These are phyloP conservation scores for Phylloscopus collybita DNA, from an alignment of 2,797 vertebrate genomes.

Conservation along the genomic window DNA sequence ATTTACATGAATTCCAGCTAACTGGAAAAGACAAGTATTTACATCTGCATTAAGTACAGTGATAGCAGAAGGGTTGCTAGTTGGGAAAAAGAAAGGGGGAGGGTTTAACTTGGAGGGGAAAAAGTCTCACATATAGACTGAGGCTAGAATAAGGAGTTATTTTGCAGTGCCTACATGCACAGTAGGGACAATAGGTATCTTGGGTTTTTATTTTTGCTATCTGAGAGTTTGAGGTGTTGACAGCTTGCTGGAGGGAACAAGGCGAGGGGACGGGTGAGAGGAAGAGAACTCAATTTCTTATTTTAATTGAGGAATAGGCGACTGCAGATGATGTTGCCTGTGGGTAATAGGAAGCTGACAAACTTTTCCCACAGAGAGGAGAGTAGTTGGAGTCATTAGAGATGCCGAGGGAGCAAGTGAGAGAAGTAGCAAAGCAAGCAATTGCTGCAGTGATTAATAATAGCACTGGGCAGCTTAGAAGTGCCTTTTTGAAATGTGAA, in stretches of 20 bases:
- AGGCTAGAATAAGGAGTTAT: not conserved
- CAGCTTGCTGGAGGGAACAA: conserved; percentile 20
- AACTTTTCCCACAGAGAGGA: not conserved
- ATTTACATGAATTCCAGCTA: not conserved
- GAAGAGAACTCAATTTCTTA: not conserved
- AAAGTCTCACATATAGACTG: not conserved
- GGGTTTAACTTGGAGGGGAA: not conserved
- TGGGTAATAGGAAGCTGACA: not conserved
- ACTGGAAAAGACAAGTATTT: not conserved
- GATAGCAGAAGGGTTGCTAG: not conserved
- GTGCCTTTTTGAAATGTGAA: not conserved
- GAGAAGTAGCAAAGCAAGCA: not conserved
- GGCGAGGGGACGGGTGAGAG: not conserved
- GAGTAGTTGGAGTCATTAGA: not conserved
- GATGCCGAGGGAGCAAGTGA: not conserved
- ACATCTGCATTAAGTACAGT: not conserved
- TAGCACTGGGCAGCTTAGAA: not conserved
- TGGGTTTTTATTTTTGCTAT: not conserved
- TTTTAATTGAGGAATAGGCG: not conserved
- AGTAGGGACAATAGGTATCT: not conserved
- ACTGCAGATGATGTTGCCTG: not conserved
- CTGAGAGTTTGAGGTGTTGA: conserved; percentile 27
- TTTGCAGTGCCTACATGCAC: accelerated
- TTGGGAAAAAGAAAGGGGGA: not conserved
- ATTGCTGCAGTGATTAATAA: not conserved